These are phyloP conservation scores for Sylvia borin DNA, from an alignment of 2,797 vertebrate genomes.

Conservation along the genomic window DNA sequence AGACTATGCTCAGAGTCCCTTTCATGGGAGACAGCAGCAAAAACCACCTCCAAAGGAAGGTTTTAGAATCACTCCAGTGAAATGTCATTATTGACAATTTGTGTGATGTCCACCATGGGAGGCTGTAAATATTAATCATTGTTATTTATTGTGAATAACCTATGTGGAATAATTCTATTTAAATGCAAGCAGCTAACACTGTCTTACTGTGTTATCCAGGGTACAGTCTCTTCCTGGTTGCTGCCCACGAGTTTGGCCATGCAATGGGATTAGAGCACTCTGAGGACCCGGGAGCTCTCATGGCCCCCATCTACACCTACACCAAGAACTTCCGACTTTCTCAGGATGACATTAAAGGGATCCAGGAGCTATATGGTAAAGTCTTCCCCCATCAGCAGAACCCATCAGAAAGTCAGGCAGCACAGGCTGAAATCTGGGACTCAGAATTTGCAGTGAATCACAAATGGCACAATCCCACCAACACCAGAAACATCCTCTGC, in stretches of 20 bases:
- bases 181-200: not conserved
- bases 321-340: slow-evolving; percentile 93
- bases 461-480: not conserved
- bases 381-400: not conserved
- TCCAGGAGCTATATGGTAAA: slow-evolving; percentile 95
- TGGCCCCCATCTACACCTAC: slow-evolving; percentile 96
- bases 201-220: slow-evolving; percentile 74
- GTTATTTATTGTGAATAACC: not conserved
- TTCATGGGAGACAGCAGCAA: not conserved
- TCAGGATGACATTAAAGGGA: slow-evolving; percentile 91
- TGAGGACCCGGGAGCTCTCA: slow-evolving; percentile 91
- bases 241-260: slow-evolving; percentile 98
- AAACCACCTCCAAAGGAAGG: not conserved
- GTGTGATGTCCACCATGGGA: not conserved
- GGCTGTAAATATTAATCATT: not conserved
- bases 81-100: not conserved
- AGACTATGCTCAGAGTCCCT: not conserved
- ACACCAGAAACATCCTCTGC: not conserved
- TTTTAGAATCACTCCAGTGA: not conserved
- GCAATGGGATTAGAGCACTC: slow-evolving; percentile 97
- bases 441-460: not conserved
- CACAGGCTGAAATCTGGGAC: not conserved
- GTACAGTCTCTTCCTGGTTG: slow-evolving; percentile 97
- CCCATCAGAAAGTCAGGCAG: not conserved
- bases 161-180: not conserved